Base-by-base conservation (phyloP, 2,113 vertebrate species). In the Alethe castanea region DNA sequence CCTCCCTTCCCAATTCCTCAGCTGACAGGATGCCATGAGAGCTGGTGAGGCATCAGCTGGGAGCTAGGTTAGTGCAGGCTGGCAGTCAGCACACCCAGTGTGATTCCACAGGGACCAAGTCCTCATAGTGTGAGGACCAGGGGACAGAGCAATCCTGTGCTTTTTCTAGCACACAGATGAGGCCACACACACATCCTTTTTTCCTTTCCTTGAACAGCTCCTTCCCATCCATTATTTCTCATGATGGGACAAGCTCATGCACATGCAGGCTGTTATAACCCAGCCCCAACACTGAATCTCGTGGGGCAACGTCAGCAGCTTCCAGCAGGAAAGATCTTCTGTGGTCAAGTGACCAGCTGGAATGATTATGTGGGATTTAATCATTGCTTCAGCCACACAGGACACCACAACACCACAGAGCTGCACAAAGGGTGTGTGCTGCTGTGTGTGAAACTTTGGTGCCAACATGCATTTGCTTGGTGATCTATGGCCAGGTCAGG, bases 281-380 rank as follows among this genome's bases (percentile, higher is more conserved):
- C 81, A 78, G 14, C 6, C 31, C 31, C 36, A 86, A 2, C 0
- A 3, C 26, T 5, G n/a, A 77, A 8, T 11, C 29, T 66, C 33
- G 19, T 5, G 8, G 50, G 60, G 33, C 28, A 84, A 47, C 9
- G 2, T 59, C 52, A 66, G 47, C 60, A 86, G 56, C 47, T 78
- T 81, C 83, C 5, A 5, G 17, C n/a, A 66, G 50, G 14, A 31
- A 79, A n/a, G 12, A 8, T 31, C 52, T 77, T n/a, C 42, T 33
- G 2, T 40, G 53, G 38, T 60, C 73, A 60, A 48, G 67, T 40
- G 77, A 64, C 52, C 77, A 84, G 35, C 29, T 78, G 70, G 86
- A 61, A 16, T 0, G 0, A 19, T 74, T 71, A 20, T 0, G 0
- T 22, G 25, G 50, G n/a, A 60, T 86, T 82, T 69, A 50, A 50